Conservation (phyloP, 2,113 vertebrate species). For the Sebastes schlegelii region DNA sequence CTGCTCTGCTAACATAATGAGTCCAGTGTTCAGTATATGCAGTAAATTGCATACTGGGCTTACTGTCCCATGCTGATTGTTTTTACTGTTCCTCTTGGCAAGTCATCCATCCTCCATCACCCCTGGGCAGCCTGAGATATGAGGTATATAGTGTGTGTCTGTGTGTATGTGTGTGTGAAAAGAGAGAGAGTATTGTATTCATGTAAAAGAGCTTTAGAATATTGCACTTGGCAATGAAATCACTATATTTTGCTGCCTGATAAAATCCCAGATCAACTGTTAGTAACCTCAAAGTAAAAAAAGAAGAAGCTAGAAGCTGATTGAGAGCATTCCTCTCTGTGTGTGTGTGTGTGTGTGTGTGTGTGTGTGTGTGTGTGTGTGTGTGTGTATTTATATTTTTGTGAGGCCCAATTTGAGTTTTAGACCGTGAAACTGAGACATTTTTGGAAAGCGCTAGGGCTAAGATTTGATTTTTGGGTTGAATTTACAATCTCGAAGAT, state of each 20-base stretch:
- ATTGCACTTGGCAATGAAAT: conserved; percentile 13
- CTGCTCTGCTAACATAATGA: conserved; percentile 1
- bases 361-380: no score
- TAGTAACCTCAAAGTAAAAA: neutral
- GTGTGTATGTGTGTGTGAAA: neutral
- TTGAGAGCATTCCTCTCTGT: neutral
- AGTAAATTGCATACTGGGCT: conserved; percentile 2
- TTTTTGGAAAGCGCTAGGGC: no score
- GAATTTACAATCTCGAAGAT: no score
- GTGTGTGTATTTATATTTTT: no score
- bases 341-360: no score
- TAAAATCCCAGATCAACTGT: conserved; percentile 7
- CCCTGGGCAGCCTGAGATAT: neutral
- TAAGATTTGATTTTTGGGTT: no score
- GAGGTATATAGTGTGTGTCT: neutral
- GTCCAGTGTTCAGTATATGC: neutral
- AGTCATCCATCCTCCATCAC: conserved; percentile 11
- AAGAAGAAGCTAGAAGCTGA: neutral
- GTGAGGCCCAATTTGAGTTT: no score
- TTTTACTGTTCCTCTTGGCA: conserved; percentile 33
- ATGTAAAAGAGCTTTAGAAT: conserved; percentile 8
- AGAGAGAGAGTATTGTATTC: neutral
- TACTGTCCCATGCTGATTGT: conserved; percentile 7
- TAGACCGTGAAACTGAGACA: no score
- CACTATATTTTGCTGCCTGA: neutral